These are phyloP conservation scores for Sinohyriopsis cumingii DNA, from an alignment of 2,888 invertebrate genomes.

Conservation along the genomic window DNA sequence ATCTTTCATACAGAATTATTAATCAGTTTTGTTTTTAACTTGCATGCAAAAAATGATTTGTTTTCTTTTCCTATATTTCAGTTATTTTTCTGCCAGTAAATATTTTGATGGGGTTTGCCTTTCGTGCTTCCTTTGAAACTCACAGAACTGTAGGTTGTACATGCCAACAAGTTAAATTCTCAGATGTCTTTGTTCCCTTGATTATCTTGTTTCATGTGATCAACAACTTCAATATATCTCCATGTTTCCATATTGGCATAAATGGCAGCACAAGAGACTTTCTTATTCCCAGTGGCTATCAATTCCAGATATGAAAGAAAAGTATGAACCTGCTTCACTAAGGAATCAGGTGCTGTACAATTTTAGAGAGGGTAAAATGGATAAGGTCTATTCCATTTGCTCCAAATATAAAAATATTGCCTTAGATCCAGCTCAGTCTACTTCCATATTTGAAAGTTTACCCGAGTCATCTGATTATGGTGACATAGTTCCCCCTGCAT, in stretches of 20 bases:
- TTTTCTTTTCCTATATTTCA: background rate
- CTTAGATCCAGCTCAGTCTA: no score
- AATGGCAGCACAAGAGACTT: background rate
- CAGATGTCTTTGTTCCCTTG: background rate
- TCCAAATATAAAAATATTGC: no score
- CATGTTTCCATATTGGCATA: slow-evolving; percentile 2
- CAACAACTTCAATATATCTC: slow-evolving; percentile 1
- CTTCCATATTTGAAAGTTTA: no score
- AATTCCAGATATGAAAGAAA: background rate
- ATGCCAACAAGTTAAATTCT: background rate
- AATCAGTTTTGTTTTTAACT: no score
- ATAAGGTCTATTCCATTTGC: no score
- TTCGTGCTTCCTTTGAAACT: background rate
- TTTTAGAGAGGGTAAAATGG: no score
- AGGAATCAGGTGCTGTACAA: no score
- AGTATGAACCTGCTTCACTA: no score
- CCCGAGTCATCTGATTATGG: no score
- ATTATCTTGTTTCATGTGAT: slow-evolving; percentile 1
- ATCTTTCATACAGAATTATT: no score
- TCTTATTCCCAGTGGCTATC: background rate
- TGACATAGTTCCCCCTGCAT: no score
- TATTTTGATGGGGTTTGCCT: background rate
- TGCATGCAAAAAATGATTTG: no score
- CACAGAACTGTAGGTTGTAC: background rate
- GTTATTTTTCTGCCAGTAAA: slow-evolving; percentile 4